Percentiles rank a stretch among this genome's conserved stretches.
Conservation (phyloP, 1,140 invertebrate genomes). For the Elysia chlorotica region DNA sequence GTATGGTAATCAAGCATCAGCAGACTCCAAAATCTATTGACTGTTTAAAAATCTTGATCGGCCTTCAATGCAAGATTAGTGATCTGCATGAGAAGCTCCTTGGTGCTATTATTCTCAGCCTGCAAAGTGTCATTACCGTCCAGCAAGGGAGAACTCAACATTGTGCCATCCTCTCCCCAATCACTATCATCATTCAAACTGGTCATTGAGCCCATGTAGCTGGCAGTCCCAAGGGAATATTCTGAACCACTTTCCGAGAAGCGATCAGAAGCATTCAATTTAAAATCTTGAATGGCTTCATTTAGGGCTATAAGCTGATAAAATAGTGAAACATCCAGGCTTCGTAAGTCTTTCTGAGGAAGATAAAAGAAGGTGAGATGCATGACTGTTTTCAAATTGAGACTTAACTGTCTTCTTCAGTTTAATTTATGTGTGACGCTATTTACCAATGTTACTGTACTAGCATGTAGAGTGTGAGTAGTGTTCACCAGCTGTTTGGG, state of each 20-base stretch:
- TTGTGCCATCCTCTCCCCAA: slow-evolving; percentile 20
- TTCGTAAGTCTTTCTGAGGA: slow-evolving; percentile 80
- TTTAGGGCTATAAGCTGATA: slow-evolving; percentile 87
- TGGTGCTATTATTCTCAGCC: background rate
- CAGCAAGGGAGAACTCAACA: background rate
- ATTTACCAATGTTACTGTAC: no score
- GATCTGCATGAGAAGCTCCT: slow-evolving; percentile 10
- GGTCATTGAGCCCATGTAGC: slow-evolving; percentile 32
- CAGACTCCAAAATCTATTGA: no score
- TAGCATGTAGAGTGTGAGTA: no score
- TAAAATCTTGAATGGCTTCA: slow-evolving; percentile 85
- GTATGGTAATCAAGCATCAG: no score
- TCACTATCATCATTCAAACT: slow-evolving; percentile 33
- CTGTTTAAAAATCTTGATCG: slow-evolving; percentile 13
- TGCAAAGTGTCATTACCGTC: background rate
- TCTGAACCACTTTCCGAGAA: slow-evolving; percentile 63
- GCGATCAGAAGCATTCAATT: slow-evolving; percentile 74
- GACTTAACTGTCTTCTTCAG: no score
- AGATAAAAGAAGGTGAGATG: no score
- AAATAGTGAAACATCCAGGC: slow-evolving; percentile 80
- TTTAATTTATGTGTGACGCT: no score
- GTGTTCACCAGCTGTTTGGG: no score
- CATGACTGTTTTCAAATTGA: no score
- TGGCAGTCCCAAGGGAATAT: slow-evolving; percentile 36
- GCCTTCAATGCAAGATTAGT: slow-evolving; percentile 2